phyloP scores from a whole-genome alignment of 2,797 vertebrate species.

The Orestias chungarensis region DNA sequence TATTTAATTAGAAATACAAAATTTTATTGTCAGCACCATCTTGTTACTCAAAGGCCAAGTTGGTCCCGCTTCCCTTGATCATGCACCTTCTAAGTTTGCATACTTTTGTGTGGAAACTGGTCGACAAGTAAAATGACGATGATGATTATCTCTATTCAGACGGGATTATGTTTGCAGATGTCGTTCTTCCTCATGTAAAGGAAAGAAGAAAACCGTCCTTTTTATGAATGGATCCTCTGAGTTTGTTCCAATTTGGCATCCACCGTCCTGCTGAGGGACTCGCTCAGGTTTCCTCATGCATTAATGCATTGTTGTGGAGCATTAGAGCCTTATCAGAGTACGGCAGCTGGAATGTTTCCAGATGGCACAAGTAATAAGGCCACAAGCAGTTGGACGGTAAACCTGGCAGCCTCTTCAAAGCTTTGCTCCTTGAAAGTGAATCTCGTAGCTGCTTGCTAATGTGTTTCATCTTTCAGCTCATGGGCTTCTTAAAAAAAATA shows the following conservation, averaged over 20 bases:
- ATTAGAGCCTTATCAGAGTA: constrained; percentile 55
- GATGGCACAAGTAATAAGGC: constrained; percentile 63
- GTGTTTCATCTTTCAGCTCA: constrained; percentile 55
- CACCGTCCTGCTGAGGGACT: constrained; percentile 23
- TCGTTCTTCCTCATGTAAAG: constrained; percentile 34
- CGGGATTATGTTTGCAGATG: constrained; percentile 32
- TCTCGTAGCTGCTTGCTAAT: constrained; percentile 32
- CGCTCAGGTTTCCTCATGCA: constrained; percentile 57
- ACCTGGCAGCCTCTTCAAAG: constrained; percentile 72
- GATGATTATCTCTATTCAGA: constrained; percentile 19
- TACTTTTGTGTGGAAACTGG: neutral
- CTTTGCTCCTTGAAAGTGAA: constrained; percentile 54
- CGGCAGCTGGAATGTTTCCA: constrained; percentile 66
- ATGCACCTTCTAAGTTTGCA: neutral
- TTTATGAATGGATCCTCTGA: constrained; percentile 40
- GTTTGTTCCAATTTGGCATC: constrained; percentile 50
- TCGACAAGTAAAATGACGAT: neutral
- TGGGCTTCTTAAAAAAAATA: constrained; percentile 40
- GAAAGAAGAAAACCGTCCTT: constrained; percentile 14
- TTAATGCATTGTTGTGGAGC: constrained; percentile 44
- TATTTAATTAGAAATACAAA: too few relatives aligned
- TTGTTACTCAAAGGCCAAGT: neutral
- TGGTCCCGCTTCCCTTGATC: neutral
- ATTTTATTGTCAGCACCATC: too few relatives aligned
- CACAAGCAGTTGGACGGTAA: constrained; percentile 42